Percentiles rank a stretch among this genome's conserved stretches.
phyloP scores from a whole-genome alignment of 2,797 vertebrate genomes.

The Sebastes itinus region DNA sequence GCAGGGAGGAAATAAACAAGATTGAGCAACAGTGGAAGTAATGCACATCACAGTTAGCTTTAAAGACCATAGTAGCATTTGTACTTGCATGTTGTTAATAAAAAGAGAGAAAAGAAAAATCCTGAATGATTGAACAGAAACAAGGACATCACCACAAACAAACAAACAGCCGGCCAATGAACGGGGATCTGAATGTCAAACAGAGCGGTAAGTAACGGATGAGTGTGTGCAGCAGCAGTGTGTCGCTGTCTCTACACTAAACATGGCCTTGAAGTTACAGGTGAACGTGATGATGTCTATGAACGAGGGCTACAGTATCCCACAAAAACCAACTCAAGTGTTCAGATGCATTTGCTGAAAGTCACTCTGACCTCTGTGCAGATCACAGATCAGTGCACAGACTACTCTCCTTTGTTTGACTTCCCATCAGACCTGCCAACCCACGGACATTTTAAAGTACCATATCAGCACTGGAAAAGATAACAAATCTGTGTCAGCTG shows the following conservation, averaged over 20 bases:
- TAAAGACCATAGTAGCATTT: constrained; percentile 76
- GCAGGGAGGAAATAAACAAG: constrained; percentile 73
- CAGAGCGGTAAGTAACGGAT: background rate
- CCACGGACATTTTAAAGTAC: constrained; percentile 60
- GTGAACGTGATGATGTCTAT: background rate
- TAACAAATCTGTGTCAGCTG: background rate
- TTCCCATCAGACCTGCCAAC: constrained; percentile 60
- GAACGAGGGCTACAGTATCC: constrained; percentile 9
- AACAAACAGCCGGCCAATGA: constrained; percentile 63
- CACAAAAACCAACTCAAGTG: constrained; percentile 20
- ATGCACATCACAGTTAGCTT: constrained; percentile 88
- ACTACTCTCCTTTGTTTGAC: constrained; percentile 22
- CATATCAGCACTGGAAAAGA: constrained; percentile 31
- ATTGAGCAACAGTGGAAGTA: constrained; percentile 80
- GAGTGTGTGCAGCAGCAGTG: constrained; percentile 2
- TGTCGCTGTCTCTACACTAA: constrained; percentile 12
- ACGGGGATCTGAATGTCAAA: constrained; percentile 32
- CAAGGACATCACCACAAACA: constrained; percentile 72
- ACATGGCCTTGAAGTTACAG: constrained; percentile 15
- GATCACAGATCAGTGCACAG: background rate
- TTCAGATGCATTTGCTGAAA: background rate
- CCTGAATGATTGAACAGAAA: constrained; percentile 73
- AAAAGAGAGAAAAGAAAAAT: constrained; percentile 48
- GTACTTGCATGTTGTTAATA: constrained; percentile 72
- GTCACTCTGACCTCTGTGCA: constrained; percentile 9